Percentiles rank a stretch among this genome's conserved stretches.
phyloP scores from a whole-genome alignment of 2,888 invertebrate genomes.

The Eristalis tenax region DNA sequence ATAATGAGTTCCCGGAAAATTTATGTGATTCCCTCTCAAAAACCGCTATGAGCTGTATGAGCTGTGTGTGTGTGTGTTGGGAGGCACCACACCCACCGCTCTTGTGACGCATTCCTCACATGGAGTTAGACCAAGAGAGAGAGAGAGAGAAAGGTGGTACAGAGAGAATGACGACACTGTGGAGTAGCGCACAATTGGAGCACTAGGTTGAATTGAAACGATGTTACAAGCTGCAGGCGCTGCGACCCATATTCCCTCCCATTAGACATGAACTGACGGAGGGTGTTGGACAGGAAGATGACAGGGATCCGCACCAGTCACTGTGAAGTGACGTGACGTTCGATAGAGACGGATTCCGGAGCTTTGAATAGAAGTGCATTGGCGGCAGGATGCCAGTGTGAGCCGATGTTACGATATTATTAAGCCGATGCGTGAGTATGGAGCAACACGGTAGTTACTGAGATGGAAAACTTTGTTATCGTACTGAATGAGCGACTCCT shows the following conservation, averaged over 20 bases:
- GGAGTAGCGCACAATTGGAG: constrained; percentile 37
- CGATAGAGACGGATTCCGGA: not conserved
- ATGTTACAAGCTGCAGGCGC: constrained; percentile 62
- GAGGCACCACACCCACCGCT: not conserved
- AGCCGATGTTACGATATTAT: not conserved
- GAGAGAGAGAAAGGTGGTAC: not conserved
- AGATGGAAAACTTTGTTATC: not conserved
- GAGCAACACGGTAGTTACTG: not conserved
- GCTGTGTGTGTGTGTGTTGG: not conserved
- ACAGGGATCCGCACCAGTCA: not conserved
- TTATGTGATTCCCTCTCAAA: constrained; percentile 65
- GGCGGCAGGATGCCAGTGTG: not conserved
- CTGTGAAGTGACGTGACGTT: not conserved
- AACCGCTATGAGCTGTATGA: constrained; percentile 50
- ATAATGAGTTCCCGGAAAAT: constrained; percentile 71
- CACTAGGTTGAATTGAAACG: constrained; percentile 52
- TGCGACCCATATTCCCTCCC: constrained; percentile 47
- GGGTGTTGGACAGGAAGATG: constrained; percentile 3
- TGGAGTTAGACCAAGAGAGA: not conserved
- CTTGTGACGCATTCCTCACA: not conserved
- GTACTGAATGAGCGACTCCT: not conserved
- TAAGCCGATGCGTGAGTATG: not conserved
- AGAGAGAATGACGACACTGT: no score
- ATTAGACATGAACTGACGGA: not conserved
- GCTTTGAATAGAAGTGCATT: not conserved